Percentiles rank a stretch among this genome's conserved stretches.
Evolutionary conservation across 2,113 vertebrate species (phyloP).

Genomic region (Myanophis thanlyinensis): DNA sequence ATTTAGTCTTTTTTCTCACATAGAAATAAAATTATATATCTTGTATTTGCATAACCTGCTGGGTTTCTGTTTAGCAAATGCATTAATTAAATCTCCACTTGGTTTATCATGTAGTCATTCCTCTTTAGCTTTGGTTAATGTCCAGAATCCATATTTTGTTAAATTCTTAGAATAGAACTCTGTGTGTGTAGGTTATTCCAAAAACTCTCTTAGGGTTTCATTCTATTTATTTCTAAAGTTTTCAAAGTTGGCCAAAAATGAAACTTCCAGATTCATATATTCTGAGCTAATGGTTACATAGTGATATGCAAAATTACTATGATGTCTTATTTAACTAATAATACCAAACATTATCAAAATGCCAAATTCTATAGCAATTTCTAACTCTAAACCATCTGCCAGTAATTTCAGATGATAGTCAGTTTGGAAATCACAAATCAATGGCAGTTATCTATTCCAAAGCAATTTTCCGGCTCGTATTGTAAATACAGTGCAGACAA

Average conservation of each 20-base stretch:
- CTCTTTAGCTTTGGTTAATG: background rate
- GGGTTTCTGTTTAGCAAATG: background rate
- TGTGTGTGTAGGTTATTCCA: background rate
- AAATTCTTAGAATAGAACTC: background rate
- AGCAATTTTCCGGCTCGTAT: background rate
- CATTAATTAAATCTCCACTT: background rate
- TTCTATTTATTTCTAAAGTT: background rate
- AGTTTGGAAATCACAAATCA: constrained; percentile 19
- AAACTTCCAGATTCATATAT: background rate
- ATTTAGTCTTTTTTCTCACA: background rate
- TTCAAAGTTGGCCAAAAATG: background rate
- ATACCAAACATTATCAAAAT: constrained; percentile 9
- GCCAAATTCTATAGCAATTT: background rate
- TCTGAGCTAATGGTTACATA: background rate
- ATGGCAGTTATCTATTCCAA: background rate
- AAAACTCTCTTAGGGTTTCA: background rate
- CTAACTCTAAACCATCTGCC: background rate
- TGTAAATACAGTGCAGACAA: background rate
- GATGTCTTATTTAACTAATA: constrained; percentile 1
- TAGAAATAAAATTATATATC: background rate
- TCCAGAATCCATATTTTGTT: background rate
- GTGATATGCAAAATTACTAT: background rate
- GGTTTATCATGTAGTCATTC: background rate
- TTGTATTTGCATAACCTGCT: background rate
- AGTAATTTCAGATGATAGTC: constrained; percentile 16